Conservation (phyloP, 1,140 invertebrate genomes). For the Amyelois transitella region DNA sequence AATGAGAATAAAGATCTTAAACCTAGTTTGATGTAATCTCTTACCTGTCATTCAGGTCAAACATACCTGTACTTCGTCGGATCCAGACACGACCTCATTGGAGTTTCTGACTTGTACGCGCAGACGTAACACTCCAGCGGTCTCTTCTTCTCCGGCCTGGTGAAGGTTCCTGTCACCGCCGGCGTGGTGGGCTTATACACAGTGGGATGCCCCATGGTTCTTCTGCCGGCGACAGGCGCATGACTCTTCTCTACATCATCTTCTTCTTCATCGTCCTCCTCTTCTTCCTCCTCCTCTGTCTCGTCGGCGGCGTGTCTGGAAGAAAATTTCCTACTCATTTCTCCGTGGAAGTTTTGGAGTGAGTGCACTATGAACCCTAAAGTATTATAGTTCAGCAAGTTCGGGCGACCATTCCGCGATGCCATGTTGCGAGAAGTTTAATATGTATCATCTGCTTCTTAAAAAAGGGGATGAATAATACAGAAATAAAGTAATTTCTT, state of each 20-base stretch:
- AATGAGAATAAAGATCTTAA: no score
- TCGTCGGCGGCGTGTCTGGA: slow-evolving; percentile 33
- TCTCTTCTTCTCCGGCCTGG: slow-evolving; percentile 34
- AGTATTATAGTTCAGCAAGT: no score
- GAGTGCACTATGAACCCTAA: no score
- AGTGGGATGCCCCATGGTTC: no score
- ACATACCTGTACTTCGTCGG: slow-evolving; percentile 51
- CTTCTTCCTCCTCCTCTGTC: slow-evolving; percentile 35
- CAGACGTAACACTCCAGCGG: slow-evolving; percentile 60
- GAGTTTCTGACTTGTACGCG: slow-evolving; percentile 45
- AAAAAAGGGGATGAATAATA: no score
- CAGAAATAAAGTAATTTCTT: no score
- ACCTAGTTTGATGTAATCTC: no score
- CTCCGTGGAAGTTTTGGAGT: neutral
- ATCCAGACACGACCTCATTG: slow-evolving; percentile 50
- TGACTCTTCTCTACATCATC: slow-evolving; percentile 29
- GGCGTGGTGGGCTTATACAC: no score
- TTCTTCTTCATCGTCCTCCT: slow-evolving; percentile 41
- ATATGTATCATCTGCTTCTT: no score
- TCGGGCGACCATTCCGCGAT: no score
- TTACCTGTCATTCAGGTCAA: no score
- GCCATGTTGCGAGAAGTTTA: no score
- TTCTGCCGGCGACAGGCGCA: slow-evolving; percentile 21
- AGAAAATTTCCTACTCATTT: neutral
- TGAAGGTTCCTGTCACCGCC: neutral